Percentiles rank a stretch among this genome's conserved stretches.
Conservation (phyloP, 2,888 invertebrate species). For the Gryllus longicercus region DNA sequence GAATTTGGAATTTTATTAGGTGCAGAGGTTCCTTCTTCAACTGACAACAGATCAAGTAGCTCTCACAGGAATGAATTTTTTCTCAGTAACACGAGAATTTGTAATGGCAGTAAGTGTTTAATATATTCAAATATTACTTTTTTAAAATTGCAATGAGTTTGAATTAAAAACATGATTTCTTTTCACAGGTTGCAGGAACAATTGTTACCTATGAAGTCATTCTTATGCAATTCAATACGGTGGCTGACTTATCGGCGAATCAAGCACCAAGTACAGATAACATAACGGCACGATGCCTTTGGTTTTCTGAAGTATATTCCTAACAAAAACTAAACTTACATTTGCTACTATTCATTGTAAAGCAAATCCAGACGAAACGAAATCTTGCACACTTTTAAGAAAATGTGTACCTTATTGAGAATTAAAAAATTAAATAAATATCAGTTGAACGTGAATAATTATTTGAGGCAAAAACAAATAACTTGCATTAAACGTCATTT, state of each 20-base stretch:
- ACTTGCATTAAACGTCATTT: too few species aligned
- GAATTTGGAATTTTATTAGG: neutral
- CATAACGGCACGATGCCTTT: neutral
- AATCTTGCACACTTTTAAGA: too few species aligned
- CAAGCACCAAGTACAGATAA: neutral
- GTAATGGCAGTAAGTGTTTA: neutral
- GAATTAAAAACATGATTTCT: neutral
- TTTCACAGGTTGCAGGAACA: neutral
- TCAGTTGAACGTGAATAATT: too few species aligned
- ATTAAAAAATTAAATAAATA: too few species aligned
- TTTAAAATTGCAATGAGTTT: neutral
- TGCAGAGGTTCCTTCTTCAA: neutral
- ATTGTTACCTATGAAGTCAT: neutral
- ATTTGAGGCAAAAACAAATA: too few species aligned
- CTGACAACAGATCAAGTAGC: neutral
- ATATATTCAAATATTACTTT: neutral
- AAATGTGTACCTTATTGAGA: too few species aligned
- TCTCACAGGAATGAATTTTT: neutral
- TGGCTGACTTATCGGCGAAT: neutral
- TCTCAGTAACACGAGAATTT: neutral
- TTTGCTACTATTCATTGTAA: too few species aligned
- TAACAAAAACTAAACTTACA: too few species aligned
- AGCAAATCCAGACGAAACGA: too few species aligned
- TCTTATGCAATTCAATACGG: conserved; percentile 3
- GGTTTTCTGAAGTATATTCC: neutral